phyloP scores from a whole-genome alignment of 2,888 invertebrate genomes.

The Junonia oenone region DNA sequence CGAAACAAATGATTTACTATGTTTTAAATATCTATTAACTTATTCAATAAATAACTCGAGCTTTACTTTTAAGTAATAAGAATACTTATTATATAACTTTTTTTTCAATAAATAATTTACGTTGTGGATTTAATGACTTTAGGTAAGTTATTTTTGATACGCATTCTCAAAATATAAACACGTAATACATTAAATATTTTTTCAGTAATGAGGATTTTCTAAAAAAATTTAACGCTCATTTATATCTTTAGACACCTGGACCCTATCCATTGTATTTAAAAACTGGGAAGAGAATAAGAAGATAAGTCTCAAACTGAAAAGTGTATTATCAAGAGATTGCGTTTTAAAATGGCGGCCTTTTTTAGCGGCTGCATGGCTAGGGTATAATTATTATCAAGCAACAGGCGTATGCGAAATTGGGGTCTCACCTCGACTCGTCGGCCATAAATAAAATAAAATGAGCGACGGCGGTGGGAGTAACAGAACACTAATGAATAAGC shows the following conservation, averaged over 20 bases:
- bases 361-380: slow-evolving; percentile 56
- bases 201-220: neutral
- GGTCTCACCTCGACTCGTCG: slow-evolving; percentile 73
- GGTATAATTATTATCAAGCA: slow-evolving; percentile 76
- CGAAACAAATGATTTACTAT: neutral
- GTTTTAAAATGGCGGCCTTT: slow-evolving; percentile 70
- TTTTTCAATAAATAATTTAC: too few species aligned
- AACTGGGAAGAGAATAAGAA: neutral
- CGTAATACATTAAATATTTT: too few species aligned
- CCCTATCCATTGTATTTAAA: neutral
- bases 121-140: too few species aligned
- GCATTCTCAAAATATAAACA: too few species aligned
- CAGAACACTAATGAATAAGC: slow-evolving; percentile 71
- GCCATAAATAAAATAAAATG: slow-evolving; percentile 76
- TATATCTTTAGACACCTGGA: neutral
- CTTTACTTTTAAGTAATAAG: too few species aligned
- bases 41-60: neutral
- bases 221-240: neutral
- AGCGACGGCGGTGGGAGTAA: slow-evolving; percentile 69
- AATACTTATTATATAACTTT: too few species aligned
- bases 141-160: too few species aligned
- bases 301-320: slow-evolving; percentile 15
- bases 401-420: slow-evolving; percentile 76
- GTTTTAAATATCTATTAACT: neutral
- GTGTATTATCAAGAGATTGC: slow-evolving; percentile 29